These are phyloP conservation scores for Carcina quercana DNA, from an alignment of 2,888 invertebrate species.

Conservation along the genomic window DNA sequence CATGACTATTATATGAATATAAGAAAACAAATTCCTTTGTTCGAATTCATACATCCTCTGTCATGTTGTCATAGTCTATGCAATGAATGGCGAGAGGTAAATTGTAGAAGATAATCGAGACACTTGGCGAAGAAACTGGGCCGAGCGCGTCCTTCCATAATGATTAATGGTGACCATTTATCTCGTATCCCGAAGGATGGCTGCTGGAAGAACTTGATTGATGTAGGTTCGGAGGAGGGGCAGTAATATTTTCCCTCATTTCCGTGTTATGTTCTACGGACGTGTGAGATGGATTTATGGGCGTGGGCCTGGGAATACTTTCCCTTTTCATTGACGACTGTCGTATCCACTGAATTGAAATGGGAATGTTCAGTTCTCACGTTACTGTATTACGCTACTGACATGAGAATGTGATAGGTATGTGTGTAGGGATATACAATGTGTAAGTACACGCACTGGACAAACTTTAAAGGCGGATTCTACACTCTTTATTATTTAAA, in stretches of 20 bases:
- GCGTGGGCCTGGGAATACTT: conserved; percentile 26
- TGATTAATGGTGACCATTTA: conserved; percentile 62
- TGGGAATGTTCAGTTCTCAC: no score
- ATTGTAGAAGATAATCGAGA: conserved; percentile 36
- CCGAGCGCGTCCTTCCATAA: conserved; percentile 48
- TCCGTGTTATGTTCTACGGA: conserved; percentile 27
- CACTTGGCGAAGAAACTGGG: conserved; percentile 34
- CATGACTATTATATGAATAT: no score
- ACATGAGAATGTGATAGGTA: no score
- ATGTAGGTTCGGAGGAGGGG: conserved; percentile 39
- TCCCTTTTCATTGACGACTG: conserved; percentile 6
- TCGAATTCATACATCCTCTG: conserved; percentile 12
- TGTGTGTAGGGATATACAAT: no score
- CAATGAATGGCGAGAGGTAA: conserved; percentile 30
- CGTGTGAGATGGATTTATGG: conserved; percentile 23
- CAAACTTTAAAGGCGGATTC: no score
- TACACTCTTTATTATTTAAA: no score
- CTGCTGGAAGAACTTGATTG: conserved; percentile 56
- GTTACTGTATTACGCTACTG: no score
- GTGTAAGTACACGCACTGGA: no score
- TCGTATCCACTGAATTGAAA: no score
- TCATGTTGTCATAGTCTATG: conserved; percentile 27
- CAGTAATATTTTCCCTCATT: conserved; percentile 42
- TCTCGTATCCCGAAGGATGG: conserved; percentile 36
- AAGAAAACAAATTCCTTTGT: no score